phyloP scores from a whole-genome alignment of 30 jellyfish, hydroid and myxozoan species.

The Phacellophora camtschatica region DNA sequence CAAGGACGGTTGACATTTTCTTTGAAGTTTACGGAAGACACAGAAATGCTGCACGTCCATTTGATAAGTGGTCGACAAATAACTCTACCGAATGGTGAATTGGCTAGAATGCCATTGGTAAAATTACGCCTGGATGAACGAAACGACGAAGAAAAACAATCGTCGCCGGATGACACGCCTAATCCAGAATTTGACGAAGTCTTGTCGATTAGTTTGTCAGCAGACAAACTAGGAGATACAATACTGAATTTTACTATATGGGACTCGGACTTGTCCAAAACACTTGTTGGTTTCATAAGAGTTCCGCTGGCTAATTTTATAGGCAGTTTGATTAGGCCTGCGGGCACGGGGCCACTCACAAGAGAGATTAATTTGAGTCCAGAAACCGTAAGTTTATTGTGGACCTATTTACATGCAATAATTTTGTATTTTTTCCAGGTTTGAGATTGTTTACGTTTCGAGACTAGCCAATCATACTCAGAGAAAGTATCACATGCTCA shows the following conservation, averaged over 20 bases:
- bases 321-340: constrained; percentile 54
- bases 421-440: too few species aligned
- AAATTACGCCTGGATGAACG: constrained; percentile 44
- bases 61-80: constrained; percentile 86
- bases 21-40: constrained; percentile 37
- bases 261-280: constrained; percentile 67
- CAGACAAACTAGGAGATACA: constrained; percentile 34
- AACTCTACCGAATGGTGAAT: constrained; percentile 55
- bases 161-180: constrained; percentile 95
- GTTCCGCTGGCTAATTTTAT: constrained; percentile 52
- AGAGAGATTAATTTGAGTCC: constrained; percentile 48
- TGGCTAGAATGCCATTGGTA: constrained; percentile 79
- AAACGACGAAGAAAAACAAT: constrained; percentile 69
- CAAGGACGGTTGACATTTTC: constrained; percentile 75
- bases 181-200: constrained; percentile 93
- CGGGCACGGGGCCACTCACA: constrained; percentile 71
- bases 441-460: too few species aligned
- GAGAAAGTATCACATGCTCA: too few species aligned
- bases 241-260: constrained; percentile 57
- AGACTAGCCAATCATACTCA: too few species aligned
- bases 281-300: constrained; percentile 47
- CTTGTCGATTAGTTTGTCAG: constrained; percentile 41
- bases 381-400: constrained; percentile 6
- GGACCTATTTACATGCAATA: too few species aligned
- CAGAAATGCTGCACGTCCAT: constrained; percentile 59